phyloP scores from a whole-genome alignment of 2,113 vertebrate species.

The Halichoeres trimaculatus region DNA sequence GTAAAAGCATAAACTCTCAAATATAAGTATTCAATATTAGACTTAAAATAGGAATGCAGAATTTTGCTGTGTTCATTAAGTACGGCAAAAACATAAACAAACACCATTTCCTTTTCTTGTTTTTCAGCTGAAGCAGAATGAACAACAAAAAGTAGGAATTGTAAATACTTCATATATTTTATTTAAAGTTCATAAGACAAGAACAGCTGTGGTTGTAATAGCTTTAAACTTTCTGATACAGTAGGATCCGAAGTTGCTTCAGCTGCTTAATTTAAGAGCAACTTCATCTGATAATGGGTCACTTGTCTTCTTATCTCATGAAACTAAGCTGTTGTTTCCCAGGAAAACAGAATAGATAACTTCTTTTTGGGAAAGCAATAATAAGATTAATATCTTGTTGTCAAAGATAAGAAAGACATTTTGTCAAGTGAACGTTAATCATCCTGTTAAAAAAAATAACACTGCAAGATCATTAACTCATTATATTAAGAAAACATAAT shows the following conservation, averaged over 20 bases:
- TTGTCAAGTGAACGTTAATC: neutral
- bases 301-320: neutral
- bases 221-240: neutral
- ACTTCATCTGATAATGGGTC: neutral
- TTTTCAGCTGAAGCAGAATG: constrained; percentile 67
- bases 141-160: constrained; percentile 57
- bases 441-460: neutral
- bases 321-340: neutral
- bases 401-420: neutral
- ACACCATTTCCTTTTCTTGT: constrained; percentile 40
- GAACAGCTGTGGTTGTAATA: neutral
- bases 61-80: neutral
- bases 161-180: constrained; percentile 18
- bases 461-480: too few relatives aligned
- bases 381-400: neutral
- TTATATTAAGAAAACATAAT: neutral
- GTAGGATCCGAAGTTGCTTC: neutral
- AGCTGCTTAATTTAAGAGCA: too few relatives aligned
- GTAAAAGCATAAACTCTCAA: neutral
- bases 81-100: constrained; percentile 11
- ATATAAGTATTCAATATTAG: neutral
- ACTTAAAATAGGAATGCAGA: neutral
- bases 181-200: neutral
- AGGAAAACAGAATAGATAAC: neutral
- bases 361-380: too few relatives aligned